These are phyloP conservation scores for Stratiomys singularior DNA, from an alignment of 2,888 invertebrate genomes.

Conservation along the genomic window DNA sequence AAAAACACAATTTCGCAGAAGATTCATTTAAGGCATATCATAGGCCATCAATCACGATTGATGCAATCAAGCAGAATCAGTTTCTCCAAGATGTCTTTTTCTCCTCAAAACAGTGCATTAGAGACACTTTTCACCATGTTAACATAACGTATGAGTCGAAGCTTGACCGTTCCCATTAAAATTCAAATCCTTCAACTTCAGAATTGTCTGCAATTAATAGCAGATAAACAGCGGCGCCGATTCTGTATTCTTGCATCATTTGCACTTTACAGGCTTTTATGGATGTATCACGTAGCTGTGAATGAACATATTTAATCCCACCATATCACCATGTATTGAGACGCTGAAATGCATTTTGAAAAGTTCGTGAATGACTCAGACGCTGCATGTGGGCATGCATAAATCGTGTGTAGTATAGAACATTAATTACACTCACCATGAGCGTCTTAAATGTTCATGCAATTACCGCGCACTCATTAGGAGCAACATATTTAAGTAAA, in stretches of 20 bases:
- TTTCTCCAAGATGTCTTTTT: no score
- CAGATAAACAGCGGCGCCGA: background rate
- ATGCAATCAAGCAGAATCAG: no score
- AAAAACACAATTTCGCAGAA: no score
- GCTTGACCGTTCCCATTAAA: background rate
- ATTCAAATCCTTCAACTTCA: background rate
- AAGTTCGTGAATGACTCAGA: conserved; percentile 10
- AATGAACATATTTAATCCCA: background rate
- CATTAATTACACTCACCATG: background rate
- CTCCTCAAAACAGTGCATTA: no score
- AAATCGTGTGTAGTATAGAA: background rate
- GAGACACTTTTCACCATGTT: no score
- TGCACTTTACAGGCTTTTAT: background rate
- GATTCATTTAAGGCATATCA: no score
- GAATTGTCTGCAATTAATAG: background rate
- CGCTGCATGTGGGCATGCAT: background rate
- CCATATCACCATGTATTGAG: background rate
- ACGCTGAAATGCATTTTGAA: conserved; percentile 2
- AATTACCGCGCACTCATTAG: conserved; percentile 8
- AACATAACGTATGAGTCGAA: no score
- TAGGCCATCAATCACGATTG: no score
- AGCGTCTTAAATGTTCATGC: background rate
- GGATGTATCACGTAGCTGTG: conserved; percentile 16
- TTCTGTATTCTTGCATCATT: background rate
- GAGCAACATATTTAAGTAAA: background rate